Base-by-base conservation (phyloP, 2,888 invertebrate genomes). In the Arrhopalites spinosus region DNA sequence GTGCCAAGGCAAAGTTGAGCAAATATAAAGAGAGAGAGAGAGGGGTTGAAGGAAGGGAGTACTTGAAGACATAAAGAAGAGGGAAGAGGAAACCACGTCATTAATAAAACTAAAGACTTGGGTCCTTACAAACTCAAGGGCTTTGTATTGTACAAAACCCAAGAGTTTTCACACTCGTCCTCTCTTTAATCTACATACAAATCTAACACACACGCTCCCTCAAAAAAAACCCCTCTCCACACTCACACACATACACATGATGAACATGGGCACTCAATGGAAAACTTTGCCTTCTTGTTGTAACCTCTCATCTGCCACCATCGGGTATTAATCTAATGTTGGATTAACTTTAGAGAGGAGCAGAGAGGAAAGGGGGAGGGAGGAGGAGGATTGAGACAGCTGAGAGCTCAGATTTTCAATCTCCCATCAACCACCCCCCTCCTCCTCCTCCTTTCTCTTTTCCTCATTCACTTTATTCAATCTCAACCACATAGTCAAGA, bases 81-180 rank as follows among this genome's bases (percentile, higher is more conserved):
- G 3, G 36, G 36, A 47, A 59, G 63, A 63, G 73, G 63, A 73
- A 73, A 73, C 73, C 73, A 64, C 73, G 61, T 73, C 73, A 73
- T 73, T 73, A 73, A 73, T 73, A 73, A 73, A 73, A 73, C 73
- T 73, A 73, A 73, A 63, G 43, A 73, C 73, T 63, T 61, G 50
- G 13, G n/a, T 30, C 29, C 43, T 66, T 23, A 7, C 20, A n/a
- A 17, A 66, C n/a, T 36, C 3, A 17, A 53, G 20, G 53, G n/a
- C 17, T 20, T 53, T 53, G 47, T n/a, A n/a, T n/a, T n/a, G 47
- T 45, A 11, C 53, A 15, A 8, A 53, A 53, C 53, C 53, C 3
- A 53, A 15, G 36, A 36, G 36, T 36, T 36, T 36, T 36, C 36
- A 36, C 36, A 36, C 36, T 36, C 36, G 11, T 11, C 36, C 36